phyloP scores from a whole-genome alignment of 2,797 vertebrate species.

The Vireo griseus region DNA sequence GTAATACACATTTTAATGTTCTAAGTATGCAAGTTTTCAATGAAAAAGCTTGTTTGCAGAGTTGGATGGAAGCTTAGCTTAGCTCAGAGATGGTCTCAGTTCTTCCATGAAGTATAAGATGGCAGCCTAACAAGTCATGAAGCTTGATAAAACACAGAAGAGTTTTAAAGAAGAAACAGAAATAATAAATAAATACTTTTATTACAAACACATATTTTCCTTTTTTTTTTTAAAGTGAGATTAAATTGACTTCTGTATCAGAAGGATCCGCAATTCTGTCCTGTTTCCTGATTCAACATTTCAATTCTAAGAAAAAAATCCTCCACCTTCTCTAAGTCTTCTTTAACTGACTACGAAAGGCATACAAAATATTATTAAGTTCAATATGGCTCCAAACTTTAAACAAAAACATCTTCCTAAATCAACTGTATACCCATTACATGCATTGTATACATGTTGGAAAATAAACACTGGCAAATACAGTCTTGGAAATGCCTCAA shows the following conservation, averaged over 20 bases:
- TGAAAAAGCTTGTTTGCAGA: background rate
- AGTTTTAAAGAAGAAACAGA: background rate
- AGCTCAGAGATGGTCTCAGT: background rate
- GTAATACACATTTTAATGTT: background rate
- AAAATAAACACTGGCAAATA: slow-evolving; percentile 35
- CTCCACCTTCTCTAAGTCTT: background rate
- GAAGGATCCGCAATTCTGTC: background rate
- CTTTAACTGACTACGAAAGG: slow-evolving; percentile 7
- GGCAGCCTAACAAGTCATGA: background rate
- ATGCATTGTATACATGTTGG: background rate
- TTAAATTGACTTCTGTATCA: background rate
- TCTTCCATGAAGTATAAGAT: background rate
- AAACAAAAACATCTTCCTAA: slow-evolving; percentile 9
- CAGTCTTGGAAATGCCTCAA: slow-evolving; percentile 15
- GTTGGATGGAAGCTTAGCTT: background rate
- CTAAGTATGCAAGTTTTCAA: background rate
- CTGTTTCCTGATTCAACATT: background rate
- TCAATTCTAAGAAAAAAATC: background rate
- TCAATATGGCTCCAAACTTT: slow-evolving; percentile 10
- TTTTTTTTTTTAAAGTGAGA: background rate
- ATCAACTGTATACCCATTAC: background rate
- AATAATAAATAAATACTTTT: background rate
- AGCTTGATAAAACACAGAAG: background rate
- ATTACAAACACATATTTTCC: background rate
- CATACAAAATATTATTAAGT: slow-evolving; percentile 22